These are phyloP conservation scores for Teleopsis dalmanni DNA, from an alignment of 1,140 invertebrate species.

Conservation along the genomic window DNA sequence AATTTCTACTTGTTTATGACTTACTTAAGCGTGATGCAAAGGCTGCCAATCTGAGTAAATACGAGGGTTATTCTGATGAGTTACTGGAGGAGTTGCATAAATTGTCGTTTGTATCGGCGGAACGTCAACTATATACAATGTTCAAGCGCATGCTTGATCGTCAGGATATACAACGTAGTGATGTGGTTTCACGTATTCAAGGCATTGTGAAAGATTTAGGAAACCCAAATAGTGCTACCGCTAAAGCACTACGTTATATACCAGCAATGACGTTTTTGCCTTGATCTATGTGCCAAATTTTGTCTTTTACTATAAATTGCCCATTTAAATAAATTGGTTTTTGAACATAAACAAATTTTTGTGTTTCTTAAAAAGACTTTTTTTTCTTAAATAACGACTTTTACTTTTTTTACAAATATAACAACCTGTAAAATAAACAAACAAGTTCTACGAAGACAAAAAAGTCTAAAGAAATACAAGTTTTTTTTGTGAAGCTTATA, in stretches of 20 bases:
- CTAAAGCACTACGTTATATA: constrained; percentile 30
- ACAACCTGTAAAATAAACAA: neutral
- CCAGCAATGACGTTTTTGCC: constrained; percentile 39
- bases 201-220: constrained; percentile 37
- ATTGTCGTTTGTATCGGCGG: constrained; percentile 29
- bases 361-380: too few species aligned
- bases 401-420: too few species aligned
- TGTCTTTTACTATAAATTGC: neutral
- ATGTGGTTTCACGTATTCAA: constrained; percentile 35
- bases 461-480: too few species aligned
- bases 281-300: constrained; percentile 15
- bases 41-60: constrained; percentile 37
- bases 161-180: constrained; percentile 34
- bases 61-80: constrained; percentile 37
- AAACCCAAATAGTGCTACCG: constrained; percentile 34
- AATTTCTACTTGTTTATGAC: constrained; percentile 41
- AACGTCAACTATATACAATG: constrained; percentile 32
- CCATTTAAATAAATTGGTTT: neutral
- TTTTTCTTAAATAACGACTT: too few species aligned
- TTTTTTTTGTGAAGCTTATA: too few species aligned
- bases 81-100: constrained; percentile 29
- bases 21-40: constrained; percentile 43
- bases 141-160: constrained; percentile 36
- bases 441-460: neutral
- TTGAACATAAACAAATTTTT: neutral